Evolutionary conservation across 64 coral and sea anemone genomes (phyloP).

Genomic region (Stichodactyla helianthus): DNA sequence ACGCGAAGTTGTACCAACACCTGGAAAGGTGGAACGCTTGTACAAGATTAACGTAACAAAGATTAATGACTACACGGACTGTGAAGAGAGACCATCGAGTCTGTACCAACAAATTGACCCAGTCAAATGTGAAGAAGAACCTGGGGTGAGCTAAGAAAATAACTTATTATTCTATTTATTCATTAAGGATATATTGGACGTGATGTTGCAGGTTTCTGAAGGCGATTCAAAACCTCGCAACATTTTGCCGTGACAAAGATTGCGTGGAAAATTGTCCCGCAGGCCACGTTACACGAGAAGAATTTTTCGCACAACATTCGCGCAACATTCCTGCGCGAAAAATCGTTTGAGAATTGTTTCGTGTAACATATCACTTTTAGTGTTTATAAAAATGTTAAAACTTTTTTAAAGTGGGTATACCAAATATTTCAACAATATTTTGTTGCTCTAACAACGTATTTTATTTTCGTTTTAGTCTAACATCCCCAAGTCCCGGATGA

Average conservation of each 20-base stretch:
- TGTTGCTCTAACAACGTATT: neutral
- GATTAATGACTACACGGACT: slow-evolving; percentile 17
- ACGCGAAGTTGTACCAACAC: neutral
- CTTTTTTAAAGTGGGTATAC: no score
- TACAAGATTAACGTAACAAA: neutral
- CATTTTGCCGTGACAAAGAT: no score
- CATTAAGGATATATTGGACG: no score
- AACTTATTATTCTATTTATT: neutral
- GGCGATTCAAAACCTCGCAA: no score
- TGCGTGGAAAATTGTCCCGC: no score
- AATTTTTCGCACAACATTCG: no score
- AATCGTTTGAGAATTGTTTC: no score
- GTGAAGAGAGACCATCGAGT: neutral
- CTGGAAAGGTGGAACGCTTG: neutral
- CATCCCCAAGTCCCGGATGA: slow-evolving; percentile 3
- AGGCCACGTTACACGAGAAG: no score
- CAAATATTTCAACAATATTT: neutral
- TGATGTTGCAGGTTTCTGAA: no score
- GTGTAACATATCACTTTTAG: no score
- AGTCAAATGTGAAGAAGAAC: neutral
- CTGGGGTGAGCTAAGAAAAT: neutral
- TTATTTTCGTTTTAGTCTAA: neutral
- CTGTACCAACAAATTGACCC: neutral
- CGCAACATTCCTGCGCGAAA: no score
- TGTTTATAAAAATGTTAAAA: no score